Evolutionary conservation across 2,888 invertebrate species (phyloP), one percentile per base, ranked within the genome.

Genomic region (Incurvaria masculella): DNA sequence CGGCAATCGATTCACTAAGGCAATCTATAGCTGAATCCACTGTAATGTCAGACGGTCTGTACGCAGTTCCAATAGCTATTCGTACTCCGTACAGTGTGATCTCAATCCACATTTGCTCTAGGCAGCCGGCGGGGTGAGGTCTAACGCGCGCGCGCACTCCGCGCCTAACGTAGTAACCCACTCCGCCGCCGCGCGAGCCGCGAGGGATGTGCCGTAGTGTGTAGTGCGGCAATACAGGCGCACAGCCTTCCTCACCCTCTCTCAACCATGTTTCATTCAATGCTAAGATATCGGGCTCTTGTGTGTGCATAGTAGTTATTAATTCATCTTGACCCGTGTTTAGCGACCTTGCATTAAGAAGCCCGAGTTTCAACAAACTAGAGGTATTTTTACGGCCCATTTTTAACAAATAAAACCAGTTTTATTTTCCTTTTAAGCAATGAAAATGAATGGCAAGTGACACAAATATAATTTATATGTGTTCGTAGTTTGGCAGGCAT

Each of bases 201-300:
- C 45, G 45, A 4, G 38, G 14, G 21, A n/a, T 21, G 2, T 19
- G 45, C 5, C 16, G n/a, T n/a, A 39, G 21, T n/a, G 5, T 11
- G 18, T 45, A 45, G 17, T 38, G 38, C 4, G 38, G 39, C 18
- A 46, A 40, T 41, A 26, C 18, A 18, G 46, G 40, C n/a, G 26
- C 23, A 21, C 5, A 46, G 5, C 21, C 14, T 11, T 46, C 46
- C 26, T 42, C 23, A 5, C 41, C 41, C 1, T 41, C 46, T n/a
- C 41, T 40, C 19, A 41, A 16, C 46, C 41, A 41, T 8, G 41
- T 46, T 40, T 46, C 46, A 41, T 46, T 46, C 4, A 46, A 26
- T 18, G 41, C 46, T 19, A 46, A 26, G 3, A 46, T 27, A 41
- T 46, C 46, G 4, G 46, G 46, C 19, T 40, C 27, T 18, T 26